Percentiles rank a stretch among this genome's conserved stretches.
Evolutionary conservation across 2,113 vertebrate genomes (phyloP).

Genomic region (Pongo abelii): DNA sequence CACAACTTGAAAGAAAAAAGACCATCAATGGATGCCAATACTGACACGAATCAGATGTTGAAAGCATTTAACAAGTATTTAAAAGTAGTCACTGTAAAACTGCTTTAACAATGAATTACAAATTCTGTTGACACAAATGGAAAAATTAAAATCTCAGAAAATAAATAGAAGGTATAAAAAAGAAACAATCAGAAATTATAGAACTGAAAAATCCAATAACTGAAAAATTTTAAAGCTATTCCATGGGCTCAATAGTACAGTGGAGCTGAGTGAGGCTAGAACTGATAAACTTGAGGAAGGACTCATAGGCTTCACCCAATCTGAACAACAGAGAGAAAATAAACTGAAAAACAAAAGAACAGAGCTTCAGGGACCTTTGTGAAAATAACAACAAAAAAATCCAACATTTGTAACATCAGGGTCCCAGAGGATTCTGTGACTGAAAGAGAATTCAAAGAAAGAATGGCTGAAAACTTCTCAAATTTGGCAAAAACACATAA

Average conservation of each 20-base stretch:
- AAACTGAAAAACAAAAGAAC: background rate
- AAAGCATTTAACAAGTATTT: background rate
- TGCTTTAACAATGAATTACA: background rate
- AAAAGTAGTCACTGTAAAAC: background rate
- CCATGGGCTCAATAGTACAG: background rate
- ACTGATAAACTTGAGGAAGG: background rate
- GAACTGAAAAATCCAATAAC: background rate
- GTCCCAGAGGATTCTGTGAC: background rate
- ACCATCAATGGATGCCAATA: background rate
- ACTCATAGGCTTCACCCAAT: background rate
- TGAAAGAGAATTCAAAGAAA: slow-evolving; percentile 28
- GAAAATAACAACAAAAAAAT: background rate
- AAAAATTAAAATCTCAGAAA: background rate
- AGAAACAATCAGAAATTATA: background rate
- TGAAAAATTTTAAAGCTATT: background rate
- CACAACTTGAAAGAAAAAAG: background rate
- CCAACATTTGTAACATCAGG: background rate
- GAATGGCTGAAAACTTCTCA: background rate
- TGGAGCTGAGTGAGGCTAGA: background rate
- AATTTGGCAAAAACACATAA: slow-evolving; percentile 28
- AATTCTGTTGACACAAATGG: background rate
- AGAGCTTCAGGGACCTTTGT: background rate
- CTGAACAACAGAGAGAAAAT: background rate
- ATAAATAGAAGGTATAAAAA: background rate
- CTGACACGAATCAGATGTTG: background rate